phyloP scores from a whole-genome alignment of 2,888 invertebrate genomes.

The Reticulitermes lucifugus region DNA sequence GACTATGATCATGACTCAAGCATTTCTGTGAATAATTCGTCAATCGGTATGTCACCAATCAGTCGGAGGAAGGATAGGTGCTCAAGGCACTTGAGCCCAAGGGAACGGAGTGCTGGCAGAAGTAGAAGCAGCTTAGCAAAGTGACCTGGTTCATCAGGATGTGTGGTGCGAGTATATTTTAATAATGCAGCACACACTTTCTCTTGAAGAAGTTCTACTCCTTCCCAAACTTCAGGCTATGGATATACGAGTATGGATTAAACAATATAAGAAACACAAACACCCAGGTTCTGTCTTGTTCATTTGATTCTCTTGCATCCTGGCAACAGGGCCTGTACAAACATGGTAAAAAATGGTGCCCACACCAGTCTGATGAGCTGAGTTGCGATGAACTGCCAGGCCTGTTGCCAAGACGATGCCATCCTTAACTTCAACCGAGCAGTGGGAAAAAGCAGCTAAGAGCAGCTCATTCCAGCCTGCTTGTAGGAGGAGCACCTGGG shows the following conservation, averaged over 20 bases:
- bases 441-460: slow-evolving; percentile 94
- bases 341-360: slow-evolving; percentile 93
- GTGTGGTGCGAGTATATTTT: slow-evolving; percentile 90
- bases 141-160: slow-evolving; percentile 92
- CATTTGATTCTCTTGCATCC: slow-evolving; percentile 96
- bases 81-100: slow-evolving; percentile 94
- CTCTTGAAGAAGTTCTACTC: slow-evolving; percentile 89
- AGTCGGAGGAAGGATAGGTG: slow-evolving; percentile 95
- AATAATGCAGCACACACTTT: slow-evolving; percentile 95
- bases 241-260: slow-evolving; percentile 85
- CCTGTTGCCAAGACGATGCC: slow-evolving; percentile 80
- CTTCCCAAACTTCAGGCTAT: slow-evolving; percentile 84
- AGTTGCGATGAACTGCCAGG: slow-evolving; percentile 83
- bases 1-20: slow-evolving; percentile 73
- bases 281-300: slow-evolving; percentile 95
- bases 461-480: slow-evolving; percentile 96
- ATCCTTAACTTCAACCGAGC: slow-evolving; percentile 86
- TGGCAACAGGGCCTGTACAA: slow-evolving; percentile 91
- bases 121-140: slow-evolving; percentile 94
- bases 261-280: slow-evolving; percentile 92
- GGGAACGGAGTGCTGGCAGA: slow-evolving; percentile 89
- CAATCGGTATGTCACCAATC: slow-evolving; percentile 87
- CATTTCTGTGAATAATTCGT: slow-evolving; percentile 86
- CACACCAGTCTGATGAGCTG: slow-evolving; percentile 90
- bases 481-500: slow-evolving; percentile 89